Base-by-base conservation (phyloP, 1,140 invertebrate species). In the Pollicipes pollicipes region DNA sequence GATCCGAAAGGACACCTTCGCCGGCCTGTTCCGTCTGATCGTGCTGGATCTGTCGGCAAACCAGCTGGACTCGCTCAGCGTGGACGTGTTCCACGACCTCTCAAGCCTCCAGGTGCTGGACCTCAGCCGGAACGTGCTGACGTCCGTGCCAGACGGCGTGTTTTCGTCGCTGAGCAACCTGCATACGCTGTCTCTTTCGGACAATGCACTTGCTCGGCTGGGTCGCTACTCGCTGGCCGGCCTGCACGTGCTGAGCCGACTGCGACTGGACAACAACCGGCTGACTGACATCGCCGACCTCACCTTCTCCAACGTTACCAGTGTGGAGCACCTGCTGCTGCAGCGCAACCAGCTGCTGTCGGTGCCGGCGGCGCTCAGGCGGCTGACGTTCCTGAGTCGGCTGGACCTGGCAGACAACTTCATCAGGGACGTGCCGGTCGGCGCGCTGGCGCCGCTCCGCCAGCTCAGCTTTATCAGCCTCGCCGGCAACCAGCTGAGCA, bases 401-500 rank as follows among this genome's bases (percentile, higher is more conserved):
- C 80, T 93, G 28, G 90, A 93, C 79, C 80, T 93, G 68, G 89
- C 88, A 37, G 88, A 91, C 77, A 93, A 93, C 79, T 82, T 83
- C 75, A 88, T 93, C 73, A 83, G 84, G 68, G 85, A 84, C 70
- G 79, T 95, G 71, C 86, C 89, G 72, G 87, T 89, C 72, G 86
- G 88, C 1, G 87, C 88, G 30, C 92, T 95, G 78, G 84, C 87
- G 71, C 90, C 91, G 3, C 28, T 66, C n/a, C 64, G 64, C 27
- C 64, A 66, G 28, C 78, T 93, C 81, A 73, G 91, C 88, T 91
- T 90, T 0, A 79, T 96, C 35, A 82, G 91, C 24, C 80, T 96
- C 70, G 90, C 93, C 70, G 90, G 90, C 72, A 96, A 96, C 82
- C 88, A 88, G 76, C 82, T 96, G 72, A 88, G 90, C 77, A 93